phyloP scores from a whole-genome alignment of 2,888 invertebrate species.

The Allacma fusca region DNA sequence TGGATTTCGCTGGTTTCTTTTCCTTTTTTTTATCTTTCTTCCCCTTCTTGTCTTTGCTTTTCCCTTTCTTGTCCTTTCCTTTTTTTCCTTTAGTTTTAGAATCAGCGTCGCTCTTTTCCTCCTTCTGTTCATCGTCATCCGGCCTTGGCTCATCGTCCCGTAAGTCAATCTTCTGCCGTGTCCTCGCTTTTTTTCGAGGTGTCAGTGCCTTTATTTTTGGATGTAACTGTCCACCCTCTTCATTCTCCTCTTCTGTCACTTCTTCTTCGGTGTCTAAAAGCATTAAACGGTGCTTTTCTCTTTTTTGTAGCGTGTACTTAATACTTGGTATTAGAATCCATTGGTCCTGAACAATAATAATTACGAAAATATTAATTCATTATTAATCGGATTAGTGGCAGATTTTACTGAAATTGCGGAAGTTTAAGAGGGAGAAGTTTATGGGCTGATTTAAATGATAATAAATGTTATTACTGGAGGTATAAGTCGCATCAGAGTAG shows the following conservation, averaged over 20 bases:
- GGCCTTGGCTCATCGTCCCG: constrained; percentile 19
- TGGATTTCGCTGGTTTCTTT: not conserved
- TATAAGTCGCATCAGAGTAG: constrained; percentile 51
- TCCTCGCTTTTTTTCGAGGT: not conserved
- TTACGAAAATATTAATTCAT: not conserved
- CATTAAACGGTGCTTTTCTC: constrained; percentile 9
- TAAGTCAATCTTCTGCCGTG: not conserved
- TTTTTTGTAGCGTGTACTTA: constrained; percentile 47
- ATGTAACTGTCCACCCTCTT: not conserved
- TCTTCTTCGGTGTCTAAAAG: constrained; percentile 23
- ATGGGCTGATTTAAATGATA: no score
- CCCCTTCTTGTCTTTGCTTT: constrained; percentile 4
- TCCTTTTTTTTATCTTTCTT: not conserved
- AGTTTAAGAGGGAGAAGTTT: no score
- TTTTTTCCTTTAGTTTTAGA: not conserved
- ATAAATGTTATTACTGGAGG: constrained; percentile 46
- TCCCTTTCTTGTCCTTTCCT: not conserved
- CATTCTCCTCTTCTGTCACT: not conserved
- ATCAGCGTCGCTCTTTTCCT: constrained; percentile 19
- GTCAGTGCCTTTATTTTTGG: not conserved
- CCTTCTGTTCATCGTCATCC: constrained; percentile 13
- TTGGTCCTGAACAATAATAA: constrained; percentile 47
- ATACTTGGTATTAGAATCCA: constrained; percentile 58
- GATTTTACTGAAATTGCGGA: no score
- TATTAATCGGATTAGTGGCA: no score